Percentiles rank a stretch among this genome's conserved stretches.
Evolutionary conservation across 1,140 invertebrate genomes (phyloP).

Genomic region (Diorhabda sublineata): DNA sequence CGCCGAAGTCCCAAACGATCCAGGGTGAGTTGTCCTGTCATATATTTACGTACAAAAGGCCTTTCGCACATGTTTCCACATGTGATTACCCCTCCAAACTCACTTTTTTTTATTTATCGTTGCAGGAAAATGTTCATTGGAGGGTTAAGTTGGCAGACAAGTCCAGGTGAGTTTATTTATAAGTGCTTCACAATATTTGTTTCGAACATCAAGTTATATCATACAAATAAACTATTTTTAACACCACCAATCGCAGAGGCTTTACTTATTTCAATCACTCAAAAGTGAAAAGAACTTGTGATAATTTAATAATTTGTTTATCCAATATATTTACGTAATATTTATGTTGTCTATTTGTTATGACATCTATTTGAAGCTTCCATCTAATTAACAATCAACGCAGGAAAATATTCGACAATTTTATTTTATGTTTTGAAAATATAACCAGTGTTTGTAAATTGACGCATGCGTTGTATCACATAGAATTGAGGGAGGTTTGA

Average conservation of each 20-base stretch:
- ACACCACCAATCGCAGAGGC: too few species aligned
- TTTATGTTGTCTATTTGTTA: too few species aligned
- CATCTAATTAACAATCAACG: too few species aligned
- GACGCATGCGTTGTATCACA: background rate
- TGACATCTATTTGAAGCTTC: too few species aligned
- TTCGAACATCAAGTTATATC: too few species aligned
- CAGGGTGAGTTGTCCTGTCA: constrained; percentile 63
- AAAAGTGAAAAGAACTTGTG: too few species aligned
- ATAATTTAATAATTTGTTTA: too few species aligned
- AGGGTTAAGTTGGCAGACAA: constrained; percentile 98
- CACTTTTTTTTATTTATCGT: constrained; percentile 47
- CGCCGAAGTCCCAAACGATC: constrained; percentile 83
- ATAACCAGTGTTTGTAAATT: background rate
- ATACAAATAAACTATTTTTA: too few species aligned
- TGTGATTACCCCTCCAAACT: constrained; percentile 12
- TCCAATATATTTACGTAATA: too few species aligned
- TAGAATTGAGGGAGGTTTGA: background rate
- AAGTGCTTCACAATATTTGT: too few species aligned
- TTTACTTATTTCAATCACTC: too few species aligned
- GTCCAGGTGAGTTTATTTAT: constrained; percentile 77
- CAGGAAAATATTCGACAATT: too few species aligned
- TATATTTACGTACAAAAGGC: background rate
- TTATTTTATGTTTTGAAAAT: background rate
- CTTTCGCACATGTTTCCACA: constrained; percentile 27
- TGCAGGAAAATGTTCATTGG: constrained; percentile 99